These are phyloP conservation scores for Plotosus lineatus DNA, from an alignment of 2,113 vertebrate genomes.

Conservation along the genomic window DNA sequence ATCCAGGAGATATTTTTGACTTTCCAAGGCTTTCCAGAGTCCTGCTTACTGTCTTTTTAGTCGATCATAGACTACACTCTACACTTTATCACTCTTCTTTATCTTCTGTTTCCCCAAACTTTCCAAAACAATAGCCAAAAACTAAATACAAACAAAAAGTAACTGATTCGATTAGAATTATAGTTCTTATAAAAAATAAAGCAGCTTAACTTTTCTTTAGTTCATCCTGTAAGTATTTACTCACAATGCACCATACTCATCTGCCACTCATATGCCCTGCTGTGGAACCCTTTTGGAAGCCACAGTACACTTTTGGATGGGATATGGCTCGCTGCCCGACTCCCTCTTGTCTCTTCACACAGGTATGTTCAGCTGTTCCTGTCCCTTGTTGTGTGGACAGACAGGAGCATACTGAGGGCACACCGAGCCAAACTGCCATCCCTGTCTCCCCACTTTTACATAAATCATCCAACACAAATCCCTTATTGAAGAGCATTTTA, in stretches of 20 bases:
- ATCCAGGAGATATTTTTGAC: conserved; percentile 34
- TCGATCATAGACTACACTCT: background rate
- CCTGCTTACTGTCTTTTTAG: background rate
- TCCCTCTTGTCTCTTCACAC: conserved; percentile 56
- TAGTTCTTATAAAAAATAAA: background rate
- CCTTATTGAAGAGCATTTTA: conserved; percentile 37
- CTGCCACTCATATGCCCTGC: background rate
- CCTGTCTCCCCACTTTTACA: conserved; percentile 56
- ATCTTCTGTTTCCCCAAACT: background rate
- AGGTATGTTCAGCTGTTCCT: conserved; percentile 77
- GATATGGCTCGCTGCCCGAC: conserved; percentile 28
- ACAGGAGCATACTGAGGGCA: conserved; percentile 59
- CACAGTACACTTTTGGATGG: conserved; percentile 19
- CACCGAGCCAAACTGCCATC: conserved; percentile 56
- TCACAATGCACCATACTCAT: background rate
- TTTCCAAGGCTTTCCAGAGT: conserved; percentile 34
- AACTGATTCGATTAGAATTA: background rate
- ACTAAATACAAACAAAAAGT: background rate
- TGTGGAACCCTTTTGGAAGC: conserved; percentile 11
- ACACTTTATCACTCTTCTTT: background rate
- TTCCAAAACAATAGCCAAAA: background rate
- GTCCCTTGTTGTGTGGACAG: conserved; percentile 66
- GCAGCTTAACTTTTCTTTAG: background rate
- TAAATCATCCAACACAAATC: conserved; percentile 52
- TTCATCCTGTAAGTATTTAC: background rate